phyloP scores from a whole-genome alignment of 2,888 invertebrate genomes.

The Nephrotoma guestfalica region DNA sequence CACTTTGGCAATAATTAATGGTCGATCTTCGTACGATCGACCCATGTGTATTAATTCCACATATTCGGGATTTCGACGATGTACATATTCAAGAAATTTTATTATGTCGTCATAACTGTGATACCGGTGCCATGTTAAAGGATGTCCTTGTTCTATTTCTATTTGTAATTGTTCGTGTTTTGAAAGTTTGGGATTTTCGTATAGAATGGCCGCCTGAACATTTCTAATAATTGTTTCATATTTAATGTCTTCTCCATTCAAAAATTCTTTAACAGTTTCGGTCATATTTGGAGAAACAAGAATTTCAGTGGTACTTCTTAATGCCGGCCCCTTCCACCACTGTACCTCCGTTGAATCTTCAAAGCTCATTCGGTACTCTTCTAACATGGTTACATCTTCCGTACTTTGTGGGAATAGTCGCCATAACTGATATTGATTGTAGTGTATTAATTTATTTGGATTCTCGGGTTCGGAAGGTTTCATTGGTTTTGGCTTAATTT shows the following conservation, averaged over 20 bases:
- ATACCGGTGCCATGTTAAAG: slow-evolving; percentile 53
- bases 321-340: slow-evolving; percentile 43
- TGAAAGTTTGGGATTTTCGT: slow-evolving; percentile 49
- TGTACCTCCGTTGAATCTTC: slow-evolving; percentile 36
- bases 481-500: not conserved
- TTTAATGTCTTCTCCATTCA: slow-evolving; percentile 45
- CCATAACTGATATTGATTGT: slow-evolving; percentile 37
- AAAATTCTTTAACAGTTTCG: slow-evolving; percentile 40
- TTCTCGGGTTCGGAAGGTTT: not conserved
- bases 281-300: slow-evolving; percentile 55
- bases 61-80: slow-evolving; percentile 45
- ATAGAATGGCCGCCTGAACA: slow-evolving; percentile 55
- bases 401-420: slow-evolving; percentile 33
- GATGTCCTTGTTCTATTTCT: slow-evolving; percentile 42
- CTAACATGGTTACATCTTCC: slow-evolving; percentile 31
- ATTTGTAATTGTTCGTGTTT: slow-evolving; percentile 44
- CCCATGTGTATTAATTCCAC: slow-evolving; percentile 57
- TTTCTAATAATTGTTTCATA: slow-evolving; percentile 55
- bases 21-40: slow-evolving; percentile 54
- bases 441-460: slow-evolving; percentile 16
- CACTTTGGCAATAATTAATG: slow-evolving; percentile 55
- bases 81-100: slow-evolving; percentile 51
- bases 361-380: slow-evolving; percentile 30
- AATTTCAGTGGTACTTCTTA: slow-evolving; percentile 45
- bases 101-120: slow-evolving; percentile 56